A percentile compares a stretch with the other conserved stretches of the same genome.
Conservation (phyloP, 1,140 invertebrate species). For the Fopius arisanus region DNA sequence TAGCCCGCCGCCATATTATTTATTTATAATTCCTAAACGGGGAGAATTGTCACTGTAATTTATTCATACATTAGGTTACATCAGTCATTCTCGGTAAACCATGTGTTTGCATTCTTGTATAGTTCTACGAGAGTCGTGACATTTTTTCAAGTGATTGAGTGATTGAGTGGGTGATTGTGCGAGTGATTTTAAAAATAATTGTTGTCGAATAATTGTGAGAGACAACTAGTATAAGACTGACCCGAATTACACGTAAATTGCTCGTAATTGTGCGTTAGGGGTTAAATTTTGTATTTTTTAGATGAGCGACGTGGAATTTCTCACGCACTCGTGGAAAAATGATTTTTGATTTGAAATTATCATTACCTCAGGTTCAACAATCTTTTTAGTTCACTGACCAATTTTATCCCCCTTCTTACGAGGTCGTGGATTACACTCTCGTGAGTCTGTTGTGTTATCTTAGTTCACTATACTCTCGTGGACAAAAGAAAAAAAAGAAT, state of each 20-base stretch:
- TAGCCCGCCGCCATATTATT: conserved; percentile 36
- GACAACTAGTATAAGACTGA: conserved; percentile 22
- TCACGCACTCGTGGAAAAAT: background rate
- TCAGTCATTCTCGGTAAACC: background rate
- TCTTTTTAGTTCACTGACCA: conserved; percentile 33
- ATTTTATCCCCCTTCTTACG: conserved; percentile 16
- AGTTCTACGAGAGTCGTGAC: background rate
- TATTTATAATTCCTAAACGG: conserved; percentile 16
- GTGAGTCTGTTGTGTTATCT: conserved; percentile 8
- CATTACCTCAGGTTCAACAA: conserved; percentile 32
- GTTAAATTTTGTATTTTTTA: background rate
- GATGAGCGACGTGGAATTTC: background rate
- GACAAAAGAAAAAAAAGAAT: background rate
- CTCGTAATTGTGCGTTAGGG: background rate
- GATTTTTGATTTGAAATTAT: conserved; percentile 11
- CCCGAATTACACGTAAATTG: background rate
- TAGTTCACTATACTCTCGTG: conserved; percentile 3
- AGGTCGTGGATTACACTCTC: conserved; percentile 14
- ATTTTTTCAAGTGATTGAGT: background rate
- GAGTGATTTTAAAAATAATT: background rate
- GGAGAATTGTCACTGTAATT: background rate
- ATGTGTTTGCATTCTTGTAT: background rate
- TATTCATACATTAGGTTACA: background rate
- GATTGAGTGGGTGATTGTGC: no score
- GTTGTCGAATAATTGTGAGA: background rate